Conservation (phyloP, 2,113 vertebrate species). For the Neopipo cinnamomea region DNA sequence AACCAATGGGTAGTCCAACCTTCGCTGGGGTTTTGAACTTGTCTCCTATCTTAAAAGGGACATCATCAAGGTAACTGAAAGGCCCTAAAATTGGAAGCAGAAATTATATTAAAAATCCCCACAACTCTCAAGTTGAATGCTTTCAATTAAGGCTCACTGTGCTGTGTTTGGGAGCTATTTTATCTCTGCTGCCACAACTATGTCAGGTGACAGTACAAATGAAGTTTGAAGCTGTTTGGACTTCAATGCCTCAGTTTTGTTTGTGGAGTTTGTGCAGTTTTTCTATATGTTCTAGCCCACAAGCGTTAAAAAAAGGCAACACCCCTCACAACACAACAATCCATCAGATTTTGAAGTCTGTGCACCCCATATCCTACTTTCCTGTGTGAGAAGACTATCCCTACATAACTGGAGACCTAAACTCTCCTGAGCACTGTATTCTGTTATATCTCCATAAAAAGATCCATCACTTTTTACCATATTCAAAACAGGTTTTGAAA, state of each 20-base stretch:
- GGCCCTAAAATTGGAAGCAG: constrained; percentile 78
- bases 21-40: constrained; percentile 92
- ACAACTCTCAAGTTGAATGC: fast-evolving
- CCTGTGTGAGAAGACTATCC: neutral
- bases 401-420: neutral
- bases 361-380: neutral
- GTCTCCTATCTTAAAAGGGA: constrained; percentile 97
- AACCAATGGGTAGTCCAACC: constrained; percentile 92
- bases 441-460: neutral
- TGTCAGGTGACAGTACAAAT: neutral
- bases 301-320: neutral
- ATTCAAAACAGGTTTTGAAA: neutral
- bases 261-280: too few species aligned
- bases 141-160: neutral
- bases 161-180: neutral
- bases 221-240: neutral
- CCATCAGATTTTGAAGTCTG: neutral
- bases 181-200: neutral
- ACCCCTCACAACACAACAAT: neutral
- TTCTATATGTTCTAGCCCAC: neutral
- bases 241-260: neutral
- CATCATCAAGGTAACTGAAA: constrained; percentile 95
- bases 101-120: neutral
- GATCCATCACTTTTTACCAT: neutral
- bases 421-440: neutral